Conservation (phyloP, 2,113 vertebrate species). For the Solea solea region DNA sequence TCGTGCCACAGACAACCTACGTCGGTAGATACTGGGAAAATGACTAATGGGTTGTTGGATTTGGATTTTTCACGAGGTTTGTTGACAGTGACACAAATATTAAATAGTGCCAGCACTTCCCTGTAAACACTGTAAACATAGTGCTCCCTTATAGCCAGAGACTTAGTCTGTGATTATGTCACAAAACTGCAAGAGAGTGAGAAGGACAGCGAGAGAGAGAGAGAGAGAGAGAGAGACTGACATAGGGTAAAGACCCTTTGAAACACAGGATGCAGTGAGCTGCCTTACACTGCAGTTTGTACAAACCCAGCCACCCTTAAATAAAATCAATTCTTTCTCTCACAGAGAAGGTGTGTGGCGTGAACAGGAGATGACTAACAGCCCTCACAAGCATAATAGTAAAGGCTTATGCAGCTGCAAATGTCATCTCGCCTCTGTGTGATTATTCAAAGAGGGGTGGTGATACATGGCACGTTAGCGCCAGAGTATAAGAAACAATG, state of each 20-base stretch:
- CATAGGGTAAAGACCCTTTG: background rate
- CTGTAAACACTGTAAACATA: background rate
- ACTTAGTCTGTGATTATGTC: conserved; percentile 11
- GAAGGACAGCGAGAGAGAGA: background rate
- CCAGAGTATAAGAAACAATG: conserved; percentile 54
- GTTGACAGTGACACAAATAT: conserved; percentile 19
- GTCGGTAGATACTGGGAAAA: background rate
- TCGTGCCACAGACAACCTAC: background rate
- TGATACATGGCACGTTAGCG: conserved; percentile 55
- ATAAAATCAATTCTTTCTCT: conserved; percentile 60
- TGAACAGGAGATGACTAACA: conserved; percentile 58
- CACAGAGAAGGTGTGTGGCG: conserved; percentile 39
- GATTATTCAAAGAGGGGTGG: conserved; percentile 58
- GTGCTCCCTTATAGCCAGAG: background rate
- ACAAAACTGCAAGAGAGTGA: conserved; percentile 1
- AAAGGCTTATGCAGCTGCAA: conserved; percentile 63
- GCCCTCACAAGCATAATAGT: conserved; percentile 43
- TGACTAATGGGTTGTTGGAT: conserved; percentile 15
- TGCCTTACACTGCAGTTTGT: conserved; percentile 32
- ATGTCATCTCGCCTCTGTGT: conserved; percentile 50
- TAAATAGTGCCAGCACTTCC: background rate
- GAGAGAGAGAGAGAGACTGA: background rate
- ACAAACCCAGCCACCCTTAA: conserved; percentile 48
- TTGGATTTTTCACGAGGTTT: conserved; percentile 17
- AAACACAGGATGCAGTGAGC: conserved; percentile 25